Evolutionary conservation across 2,888 invertebrate species (phyloP), one percentile per base, ranked within the genome.

Genomic region (Drosophila buzzatii): DNA sequence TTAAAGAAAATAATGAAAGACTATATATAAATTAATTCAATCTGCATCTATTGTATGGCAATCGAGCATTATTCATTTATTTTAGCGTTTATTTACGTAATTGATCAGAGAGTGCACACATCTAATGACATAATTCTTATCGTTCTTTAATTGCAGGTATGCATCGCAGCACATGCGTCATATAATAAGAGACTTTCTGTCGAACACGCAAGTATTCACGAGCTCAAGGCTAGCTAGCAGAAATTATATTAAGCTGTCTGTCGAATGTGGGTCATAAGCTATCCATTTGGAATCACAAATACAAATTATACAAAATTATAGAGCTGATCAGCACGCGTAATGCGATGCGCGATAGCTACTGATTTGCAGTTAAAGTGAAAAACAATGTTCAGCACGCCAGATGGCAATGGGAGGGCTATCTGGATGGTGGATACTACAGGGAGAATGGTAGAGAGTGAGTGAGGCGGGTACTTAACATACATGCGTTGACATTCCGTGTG

Each of bases 221-320:
- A 51, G 7, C 20, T 66, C 57, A 45, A 58, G 44, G 27, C 16
- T 4, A 52, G 33, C 56, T 49, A 63, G 64, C 70, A 18, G 23
- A 63, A 61, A 52, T 61, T 61, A 57, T 70, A 83, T 83, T 60
- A 63, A 73, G 72, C 14, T 60, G 65, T 44, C 3, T 23, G 18
- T 47, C 5, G 45, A 66, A 85, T 77, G 77, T 70, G 49, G 85
- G 81, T 81, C 88, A 85, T 85, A 57, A 76, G 75, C 84, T 70
- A 70, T 73, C 76, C 73, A 88, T 86, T 83, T 65, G 64, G 70
- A 81, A 70, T 67, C 70, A 61, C 53, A 64, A 65, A 75, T 53
- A 6, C 39, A 16, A 74, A 86, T 77, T 76, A 75, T 53, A 39
- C 23, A 9, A 73, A 85, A 81, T 76, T 72, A 70, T 74, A 73